A percentile compares a stretch with the other conserved stretches of the same genome.
Conservation (phyloP, 2,888 invertebrate genomes). For the Latheticus oryzae region DNA sequence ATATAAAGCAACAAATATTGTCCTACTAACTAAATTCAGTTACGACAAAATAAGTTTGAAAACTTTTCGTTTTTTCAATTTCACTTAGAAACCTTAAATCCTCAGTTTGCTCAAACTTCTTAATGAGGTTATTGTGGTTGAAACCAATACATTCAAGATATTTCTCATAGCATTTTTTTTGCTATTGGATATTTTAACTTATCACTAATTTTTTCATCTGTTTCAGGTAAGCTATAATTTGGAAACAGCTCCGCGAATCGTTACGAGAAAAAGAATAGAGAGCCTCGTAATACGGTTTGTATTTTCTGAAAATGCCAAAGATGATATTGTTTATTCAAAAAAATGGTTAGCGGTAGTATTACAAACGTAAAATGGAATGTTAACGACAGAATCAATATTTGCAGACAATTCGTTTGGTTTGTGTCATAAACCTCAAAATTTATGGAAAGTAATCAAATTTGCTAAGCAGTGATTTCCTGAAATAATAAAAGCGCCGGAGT, state of each 20-base stretch:
- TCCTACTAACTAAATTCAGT: not conserved
- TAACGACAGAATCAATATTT: slow-evolving; percentile 19
- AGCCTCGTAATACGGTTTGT: slow-evolving; percentile 42
- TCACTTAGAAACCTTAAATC: slow-evolving; percentile 6
- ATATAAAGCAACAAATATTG: slow-evolving; percentile 4
- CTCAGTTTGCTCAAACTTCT: slow-evolving; percentile 17
- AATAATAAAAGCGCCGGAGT: slow-evolving; percentile 4
- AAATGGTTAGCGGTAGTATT: slow-evolving; percentile 2
- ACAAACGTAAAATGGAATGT: slow-evolving; percentile 13
- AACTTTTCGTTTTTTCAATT: slow-evolving; percentile 10
- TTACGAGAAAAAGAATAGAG: slow-evolving; percentile 41
- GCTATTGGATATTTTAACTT: slow-evolving; percentile 16
- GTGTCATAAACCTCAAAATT: slow-evolving; percentile 25
- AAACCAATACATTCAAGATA: slow-evolving; percentile 23
- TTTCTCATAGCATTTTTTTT: slow-evolving; percentile 12
- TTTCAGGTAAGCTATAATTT: slow-evolving; percentile 36
- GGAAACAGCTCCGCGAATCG: slow-evolving; percentile 16
- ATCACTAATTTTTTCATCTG: slow-evolving; percentile 22
- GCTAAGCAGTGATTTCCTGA: slow-evolving; percentile 21
- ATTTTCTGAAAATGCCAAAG: slow-evolving; percentile 2
- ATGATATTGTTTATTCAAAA: slow-evolving; percentile 18
- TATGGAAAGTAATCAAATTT: slow-evolving; percentile 25
- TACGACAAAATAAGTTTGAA: slow-evolving; percentile 5
- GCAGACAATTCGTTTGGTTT: slow-evolving; percentile 17
- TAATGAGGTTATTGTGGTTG: slow-evolving; percentile 15